Base-by-base conservation (phyloP, 2,797 vertebrate species). In the Melanotaenia nigrans region DNA sequence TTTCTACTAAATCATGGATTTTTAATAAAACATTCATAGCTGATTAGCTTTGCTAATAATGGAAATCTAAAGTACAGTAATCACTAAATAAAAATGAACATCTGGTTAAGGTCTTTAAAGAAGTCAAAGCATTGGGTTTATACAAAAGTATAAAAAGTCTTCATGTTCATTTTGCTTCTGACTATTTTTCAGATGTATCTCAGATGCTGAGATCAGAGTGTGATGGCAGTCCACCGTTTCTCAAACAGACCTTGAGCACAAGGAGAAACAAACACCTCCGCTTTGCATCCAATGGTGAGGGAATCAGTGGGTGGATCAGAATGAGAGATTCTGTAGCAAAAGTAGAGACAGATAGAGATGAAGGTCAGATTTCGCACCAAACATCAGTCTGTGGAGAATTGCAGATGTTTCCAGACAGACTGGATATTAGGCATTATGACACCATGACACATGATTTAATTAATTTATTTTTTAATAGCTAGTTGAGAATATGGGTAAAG, bases 161-260 rank as follows among this genome's bases (percentile, higher is more conserved):
- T 61, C 24, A 5, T 22, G 3, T n/a, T 3, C 5, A 10, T 8
- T 65, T 10, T 71, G n/a, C 66, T 12, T 74, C 40, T 54, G 1
- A n/a, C 28, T 78, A 1, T 55, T 35, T 61, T 63, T 66, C 64
- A 94, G 94, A 92, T 82, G 51, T 89, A 71, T 92, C 88, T 62
- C 87, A 91, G 64, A 79, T 88, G 25, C 79, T 90, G 69, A 92
- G 91, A 73, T 86, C 93, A 28, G 93, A 93, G 61, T 85, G 65
- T 77, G 88, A 92, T n/a, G 61, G 54, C 35, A 87, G 93, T 5
- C 93, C 95, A 0, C 93, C 96, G 71, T 94, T 95, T 67, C 90
- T 96, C 76, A 95, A 94, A 77, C 95, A 96, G 84, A 95, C 94
- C 18, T 35, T 95, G 51, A 94, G 94, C 78, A 88, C 87, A 82